A percentile compares a stretch with the other conserved stretches of the same genome.
Evolutionary conservation across 1,140 invertebrate genomes (phyloP).

Genomic region (Diorhabda elongata): DNA sequence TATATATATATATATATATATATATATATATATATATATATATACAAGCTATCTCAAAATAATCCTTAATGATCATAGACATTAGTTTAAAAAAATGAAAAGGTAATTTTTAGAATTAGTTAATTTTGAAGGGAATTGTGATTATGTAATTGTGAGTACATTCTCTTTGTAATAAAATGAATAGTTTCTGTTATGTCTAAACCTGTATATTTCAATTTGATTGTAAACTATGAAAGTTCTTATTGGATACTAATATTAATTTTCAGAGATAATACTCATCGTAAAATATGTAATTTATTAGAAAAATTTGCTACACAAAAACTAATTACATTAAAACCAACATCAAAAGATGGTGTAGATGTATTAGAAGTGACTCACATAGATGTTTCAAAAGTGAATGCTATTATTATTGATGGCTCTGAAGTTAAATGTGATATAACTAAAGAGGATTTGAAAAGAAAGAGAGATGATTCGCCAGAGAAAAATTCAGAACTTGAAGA

Average conservation of each 20-base stretch:
- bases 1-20: too few relatives aligned
- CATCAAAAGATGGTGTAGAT: slow-evolving; percentile 55
- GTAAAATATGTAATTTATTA: slow-evolving; percentile 70
- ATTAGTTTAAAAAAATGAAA: too few relatives aligned
- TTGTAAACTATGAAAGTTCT: too few relatives aligned
- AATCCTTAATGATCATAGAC: too few relatives aligned
- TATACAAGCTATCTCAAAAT: too few relatives aligned
- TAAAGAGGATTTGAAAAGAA: slow-evolving; percentile 49
- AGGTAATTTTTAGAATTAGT: too few relatives aligned
- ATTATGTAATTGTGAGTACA: too few relatives aligned
- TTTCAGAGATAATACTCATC: slow-evolving; percentile 54
- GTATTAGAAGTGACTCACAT: slow-evolving; percentile 63
- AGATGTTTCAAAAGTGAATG: slow-evolving; percentile 66
- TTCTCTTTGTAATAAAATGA: too few relatives aligned
- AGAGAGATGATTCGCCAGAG: slow-evolving; percentile 40
- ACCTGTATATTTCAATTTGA: too few relatives aligned
- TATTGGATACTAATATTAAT: neutral
- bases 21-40: too few relatives aligned
- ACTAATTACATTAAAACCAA: slow-evolving; percentile 68
- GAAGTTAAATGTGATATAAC: slow-evolving; percentile 39
- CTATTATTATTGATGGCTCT: slow-evolving; percentile 59
- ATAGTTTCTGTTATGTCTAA: too few relatives aligned
- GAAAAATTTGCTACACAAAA: slow-evolving; percentile 86
- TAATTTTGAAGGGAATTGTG: too few relatives aligned
- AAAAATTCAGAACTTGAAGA: slow-evolving; percentile 39